Evolutionary conservation across 2,797 vertebrate genomes (phyloP).

Genomic region (Hylomyscus alleni): DNA sequence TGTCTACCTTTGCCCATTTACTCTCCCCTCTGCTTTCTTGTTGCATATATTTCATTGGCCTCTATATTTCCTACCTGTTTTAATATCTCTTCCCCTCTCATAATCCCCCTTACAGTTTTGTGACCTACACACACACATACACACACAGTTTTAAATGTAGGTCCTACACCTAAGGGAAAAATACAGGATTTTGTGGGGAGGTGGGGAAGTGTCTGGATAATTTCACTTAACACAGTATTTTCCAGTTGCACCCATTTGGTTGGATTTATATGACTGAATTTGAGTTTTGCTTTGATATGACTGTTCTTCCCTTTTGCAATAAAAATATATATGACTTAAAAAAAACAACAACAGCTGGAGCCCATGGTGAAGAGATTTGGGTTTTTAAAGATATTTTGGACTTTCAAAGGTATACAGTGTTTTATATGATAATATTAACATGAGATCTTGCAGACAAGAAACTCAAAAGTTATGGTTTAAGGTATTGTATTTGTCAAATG

Average conservation of each 20-base stretch:
- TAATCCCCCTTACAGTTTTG: neutral
- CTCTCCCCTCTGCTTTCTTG: neutral
- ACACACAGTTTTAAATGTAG: neutral
- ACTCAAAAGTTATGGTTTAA: neutral
- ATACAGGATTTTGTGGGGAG: neutral
- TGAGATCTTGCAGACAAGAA: neutral
- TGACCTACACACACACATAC: neutral
- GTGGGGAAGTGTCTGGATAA: neutral
- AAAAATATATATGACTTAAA: neutral
- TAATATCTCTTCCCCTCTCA: neutral
- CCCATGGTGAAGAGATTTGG: neutral
- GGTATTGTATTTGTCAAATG: neutral
- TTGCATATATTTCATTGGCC: neutral
- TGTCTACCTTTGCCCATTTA: neutral
- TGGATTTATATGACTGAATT: neutral
- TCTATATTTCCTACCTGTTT: neutral
- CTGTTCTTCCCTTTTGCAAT: neutral
- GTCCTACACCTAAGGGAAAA: neutral
- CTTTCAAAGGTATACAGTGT: neutral
- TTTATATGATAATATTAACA: neutral
- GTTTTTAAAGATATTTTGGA: neutral
- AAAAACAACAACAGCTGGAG: neutral
- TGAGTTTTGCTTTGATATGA: neutral
- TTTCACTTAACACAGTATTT: neutral
- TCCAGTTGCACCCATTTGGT: neutral